Base-by-base conservation (phyloP, 2,888 invertebrate species). In the Drosophila nr. fundita region DNA sequence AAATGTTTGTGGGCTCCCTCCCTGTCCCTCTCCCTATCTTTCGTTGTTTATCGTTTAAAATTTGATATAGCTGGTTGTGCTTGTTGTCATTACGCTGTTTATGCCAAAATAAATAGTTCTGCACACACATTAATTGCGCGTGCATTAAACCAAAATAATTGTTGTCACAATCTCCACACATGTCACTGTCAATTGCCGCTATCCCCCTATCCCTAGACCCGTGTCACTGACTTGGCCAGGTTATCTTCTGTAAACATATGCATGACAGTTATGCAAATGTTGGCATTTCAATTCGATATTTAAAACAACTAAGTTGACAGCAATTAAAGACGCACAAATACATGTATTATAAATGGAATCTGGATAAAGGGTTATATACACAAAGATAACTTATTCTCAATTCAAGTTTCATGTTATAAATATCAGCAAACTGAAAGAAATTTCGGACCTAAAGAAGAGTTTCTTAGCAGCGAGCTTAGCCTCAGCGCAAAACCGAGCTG, bases 271-370 rank as follows among this genome's bases (percentile, higher is more conserved):
- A 70, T 77, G 69, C 64, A 80, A 79, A 79, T 79, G 79, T 79
- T 79, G 81, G 80, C 79, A 79, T 67, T 80, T 67, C 78, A 64
- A 77, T 80, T 69, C 52, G 64, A 76, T 68, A 77, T 63, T 59
- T 45, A 69, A 53, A 77, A 63, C 54, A 63, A 60, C 70, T 75
- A 63, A 70, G 58, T 65, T 62, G 30, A 60, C 64, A 57, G 62
- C 68, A 68, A 80, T 77, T 76, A 69, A 67, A 55, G 42, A 34
- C 49, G 49, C 49, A 62, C 57, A 52, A 21, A 18, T 2, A 13
- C 13, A 21, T 48, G 11, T 13, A 18, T n/a, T n/a, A 27, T 15
- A 54, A 29, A 8, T 32, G 40, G 11, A 10, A 29, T 36, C 2
- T 34, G 36, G 24, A 42, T 67, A 29, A 10, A n/a, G 15, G 24